Evolutionary conservation across 2,113 vertebrate genomes (phyloP).

Genomic region (Gymnorhina tibicen): DNA sequence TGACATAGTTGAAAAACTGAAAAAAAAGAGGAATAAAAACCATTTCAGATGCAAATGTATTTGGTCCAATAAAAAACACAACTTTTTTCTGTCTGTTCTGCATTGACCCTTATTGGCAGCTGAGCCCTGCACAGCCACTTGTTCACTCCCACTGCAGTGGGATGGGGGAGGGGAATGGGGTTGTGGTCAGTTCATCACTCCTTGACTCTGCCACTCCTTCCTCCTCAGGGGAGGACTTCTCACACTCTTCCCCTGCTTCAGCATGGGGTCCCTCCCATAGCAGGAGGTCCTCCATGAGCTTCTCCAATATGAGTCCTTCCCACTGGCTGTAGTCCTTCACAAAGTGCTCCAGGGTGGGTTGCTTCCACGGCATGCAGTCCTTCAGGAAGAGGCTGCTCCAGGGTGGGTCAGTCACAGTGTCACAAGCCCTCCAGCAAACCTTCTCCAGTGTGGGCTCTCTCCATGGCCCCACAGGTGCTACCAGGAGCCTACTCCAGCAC

Average conservation of each 20-base stretch:
- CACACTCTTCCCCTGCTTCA: neutral
- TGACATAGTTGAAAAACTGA: neutral
- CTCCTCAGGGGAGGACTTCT: neutral
- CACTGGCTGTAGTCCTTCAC: neutral
- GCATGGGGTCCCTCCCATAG: no score
- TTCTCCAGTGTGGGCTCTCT: neutral
- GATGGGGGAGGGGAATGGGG: fast-evolving
- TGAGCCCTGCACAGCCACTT: neutral
- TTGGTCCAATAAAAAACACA: fast-evolving
- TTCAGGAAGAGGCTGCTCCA: neutral
- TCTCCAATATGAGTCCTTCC: no score
- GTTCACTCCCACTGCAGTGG: neutral
- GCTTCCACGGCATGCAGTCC: no score
- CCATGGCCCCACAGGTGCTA: neutral
- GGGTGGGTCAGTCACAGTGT: fast-evolving
- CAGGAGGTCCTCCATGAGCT: fast-evolving
- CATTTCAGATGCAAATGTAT: neutral
- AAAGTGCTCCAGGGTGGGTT: neutral
- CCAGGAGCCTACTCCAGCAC: neutral
- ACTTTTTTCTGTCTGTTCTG: neutral
- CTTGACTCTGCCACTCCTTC: neutral
- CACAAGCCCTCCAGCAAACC: neutral
- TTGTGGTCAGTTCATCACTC: neutral
- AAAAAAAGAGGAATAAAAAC: neutral
- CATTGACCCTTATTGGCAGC: neutral